phyloP scores from a whole-genome alignment of 2,888 invertebrate genomes.

The Mantis religiosa region DNA sequence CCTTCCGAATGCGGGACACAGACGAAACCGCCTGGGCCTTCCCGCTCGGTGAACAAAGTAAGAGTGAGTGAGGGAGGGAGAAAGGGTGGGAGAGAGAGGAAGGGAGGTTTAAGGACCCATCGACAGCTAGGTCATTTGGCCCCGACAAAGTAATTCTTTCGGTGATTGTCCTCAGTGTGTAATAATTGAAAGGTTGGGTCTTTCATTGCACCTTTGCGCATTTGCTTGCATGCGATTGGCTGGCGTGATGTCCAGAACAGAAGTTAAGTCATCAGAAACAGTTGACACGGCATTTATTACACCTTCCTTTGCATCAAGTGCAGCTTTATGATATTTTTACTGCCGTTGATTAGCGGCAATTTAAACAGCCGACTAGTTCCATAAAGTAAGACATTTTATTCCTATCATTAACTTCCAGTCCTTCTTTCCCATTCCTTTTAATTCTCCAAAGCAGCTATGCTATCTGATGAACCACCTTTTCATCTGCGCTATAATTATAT shows the following conservation, averaged over 20 bases:
- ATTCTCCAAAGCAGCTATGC: not conserved
- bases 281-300: not conserved
- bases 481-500: too few relatives aligned
- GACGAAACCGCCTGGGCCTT: too few relatives aligned
- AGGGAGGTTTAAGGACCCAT: too few relatives aligned
- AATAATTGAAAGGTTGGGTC: not conserved
- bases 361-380: not conserved
- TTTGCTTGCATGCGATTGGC: not conserved
- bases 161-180: too few relatives aligned
- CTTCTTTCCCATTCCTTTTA: not conserved
- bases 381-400: not conserved
- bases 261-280: not conserved
- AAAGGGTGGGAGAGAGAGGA: too few relatives aligned
- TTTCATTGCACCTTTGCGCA: not conserved
- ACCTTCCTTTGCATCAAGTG: not conserved
- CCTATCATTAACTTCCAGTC: not conserved
- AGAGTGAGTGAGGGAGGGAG: too few relatives aligned
- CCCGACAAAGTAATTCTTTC: too few relatives aligned
- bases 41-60: too few relatives aligned
- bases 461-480: too few relatives aligned
- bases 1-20: too few relatives aligned
- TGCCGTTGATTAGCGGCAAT: not conserved
- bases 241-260: not conserved
- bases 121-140: too few relatives aligned
- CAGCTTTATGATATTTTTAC: not conserved